Conservation (phyloP, 2,797 vertebrate genomes). For the Acipenser oxyrinchus region DNA sequence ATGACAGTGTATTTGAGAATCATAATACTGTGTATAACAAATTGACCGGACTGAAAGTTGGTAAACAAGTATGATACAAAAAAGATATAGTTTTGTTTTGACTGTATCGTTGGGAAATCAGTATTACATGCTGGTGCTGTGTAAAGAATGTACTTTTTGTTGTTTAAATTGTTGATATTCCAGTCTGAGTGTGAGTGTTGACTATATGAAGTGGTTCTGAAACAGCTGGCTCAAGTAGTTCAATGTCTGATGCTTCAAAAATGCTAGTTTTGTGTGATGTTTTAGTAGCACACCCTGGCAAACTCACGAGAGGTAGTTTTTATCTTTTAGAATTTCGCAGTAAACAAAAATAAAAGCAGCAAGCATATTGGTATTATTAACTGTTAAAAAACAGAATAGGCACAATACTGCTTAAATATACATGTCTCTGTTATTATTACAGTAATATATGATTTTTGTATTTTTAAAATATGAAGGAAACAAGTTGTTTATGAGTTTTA, state of each 20-base stretch:
- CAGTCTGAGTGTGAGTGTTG: slow-evolving; percentile 58
- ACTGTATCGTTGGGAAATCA: slow-evolving; percentile 62
- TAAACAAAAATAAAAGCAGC: slow-evolving; percentile 40
- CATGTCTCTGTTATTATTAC: slow-evolving; percentile 39
- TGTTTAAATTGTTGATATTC: slow-evolving; percentile 42
- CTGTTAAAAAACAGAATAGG: slow-evolving; percentile 58
- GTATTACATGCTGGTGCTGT: slow-evolving; percentile 55
- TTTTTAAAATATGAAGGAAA: slow-evolving; percentile 61
- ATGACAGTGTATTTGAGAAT: slow-evolving; percentile 29
- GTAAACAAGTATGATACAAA: slow-evolving; percentile 27
- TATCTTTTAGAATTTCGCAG: slow-evolving; percentile 66
- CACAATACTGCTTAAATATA: slow-evolving; percentile 50
- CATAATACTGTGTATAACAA: slow-evolving; percentile 9
- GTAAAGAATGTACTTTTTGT: slow-evolving; percentile 53
- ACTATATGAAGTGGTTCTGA: slow-evolving; percentile 50
- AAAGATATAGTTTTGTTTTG: slow-evolving; percentile 52
- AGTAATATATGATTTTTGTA: slow-evolving; percentile 62
- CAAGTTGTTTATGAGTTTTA: slow-evolving; percentile 59
- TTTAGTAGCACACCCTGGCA: slow-evolving; percentile 77
- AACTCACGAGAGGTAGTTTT: slow-evolving; percentile 68
- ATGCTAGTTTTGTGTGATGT: slow-evolving; percentile 63
- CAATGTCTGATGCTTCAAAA: slow-evolving; percentile 67
- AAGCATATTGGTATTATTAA: slow-evolving; percentile 59
- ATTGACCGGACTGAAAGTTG: slow-evolving; percentile 4
- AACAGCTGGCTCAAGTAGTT: slow-evolving; percentile 62